Conservation (phyloP, 2,113 vertebrate genomes). For the Eidolon helvum region DNA sequence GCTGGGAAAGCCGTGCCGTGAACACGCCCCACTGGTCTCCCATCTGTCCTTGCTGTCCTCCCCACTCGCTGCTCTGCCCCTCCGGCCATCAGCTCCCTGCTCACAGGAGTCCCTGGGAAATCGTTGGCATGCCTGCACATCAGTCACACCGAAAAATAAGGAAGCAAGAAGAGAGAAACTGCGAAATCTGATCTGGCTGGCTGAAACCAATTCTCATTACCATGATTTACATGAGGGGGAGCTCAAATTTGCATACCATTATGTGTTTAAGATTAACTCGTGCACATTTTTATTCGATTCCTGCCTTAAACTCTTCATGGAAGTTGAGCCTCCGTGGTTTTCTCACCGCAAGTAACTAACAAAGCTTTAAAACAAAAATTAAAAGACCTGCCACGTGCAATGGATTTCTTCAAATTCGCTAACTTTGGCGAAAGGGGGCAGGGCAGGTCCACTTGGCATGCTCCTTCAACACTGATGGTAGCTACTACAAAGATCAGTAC, state of each 20-base stretch:
- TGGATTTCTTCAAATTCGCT: not conserved
- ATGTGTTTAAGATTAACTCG: conserved; percentile 44
- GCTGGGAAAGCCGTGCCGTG: not conserved
- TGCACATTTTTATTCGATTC: conserved; percentile 37
- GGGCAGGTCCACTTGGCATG: not conserved
- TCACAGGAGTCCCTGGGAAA: not conserved
- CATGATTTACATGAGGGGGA: not conserved
- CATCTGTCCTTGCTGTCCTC: not conserved
- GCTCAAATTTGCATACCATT: conserved; percentile 47
- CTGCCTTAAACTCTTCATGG: conserved; percentile 40
- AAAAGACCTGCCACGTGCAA: not conserved
- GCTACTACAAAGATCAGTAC: not conserved
- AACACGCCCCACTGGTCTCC: not conserved
- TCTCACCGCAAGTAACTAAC: not conserved
- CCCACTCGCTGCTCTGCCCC: not conserved
- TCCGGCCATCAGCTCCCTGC: not conserved
- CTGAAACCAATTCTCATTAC: conserved; percentile 36
- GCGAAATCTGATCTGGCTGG: conserved; percentile 9
- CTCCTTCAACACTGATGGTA: not conserved
- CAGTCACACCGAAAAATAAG: not conserved
- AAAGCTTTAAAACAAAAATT: conserved; percentile 35
- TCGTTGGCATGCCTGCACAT: fast-evolving
- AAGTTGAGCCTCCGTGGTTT: not conserved
- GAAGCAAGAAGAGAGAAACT: not conserved
- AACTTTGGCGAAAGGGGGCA: not conserved